Conservation (phyloP, 2,888 invertebrate genomes). For the Tenthredo scrophulariae region DNA sequence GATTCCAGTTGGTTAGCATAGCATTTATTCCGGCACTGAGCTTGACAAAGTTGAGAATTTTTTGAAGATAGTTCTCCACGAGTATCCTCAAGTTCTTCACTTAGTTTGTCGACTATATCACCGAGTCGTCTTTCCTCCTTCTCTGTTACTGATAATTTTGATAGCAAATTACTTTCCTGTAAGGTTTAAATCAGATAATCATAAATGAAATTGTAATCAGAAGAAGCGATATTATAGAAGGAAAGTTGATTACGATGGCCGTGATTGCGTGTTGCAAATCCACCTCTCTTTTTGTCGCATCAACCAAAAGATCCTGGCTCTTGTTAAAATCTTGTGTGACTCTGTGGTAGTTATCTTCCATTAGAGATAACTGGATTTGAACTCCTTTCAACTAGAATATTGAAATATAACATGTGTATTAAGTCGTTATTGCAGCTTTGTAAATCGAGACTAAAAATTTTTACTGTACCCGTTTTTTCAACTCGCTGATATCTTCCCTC, state of each 20-base stretch:
- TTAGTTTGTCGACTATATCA: slow-evolving; percentile 63
- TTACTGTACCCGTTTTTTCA: slow-evolving; percentile 63
- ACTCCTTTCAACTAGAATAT: slow-evolving; percentile 64
- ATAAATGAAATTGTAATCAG: neutral
- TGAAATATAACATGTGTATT: neutral
- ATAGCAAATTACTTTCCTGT: slow-evolving; percentile 66
- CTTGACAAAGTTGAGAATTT: slow-evolving; percentile 61
- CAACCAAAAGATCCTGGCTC: slow-evolving; percentile 63
- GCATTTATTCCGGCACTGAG: slow-evolving; percentile 61
- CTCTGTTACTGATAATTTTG: slow-evolving; percentile 60
- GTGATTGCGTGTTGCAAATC: slow-evolving; percentile 66
- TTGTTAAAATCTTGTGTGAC: slow-evolving; percentile 65
- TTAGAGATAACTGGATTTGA: slow-evolving; percentile 62
- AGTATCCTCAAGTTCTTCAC: slow-evolving; percentile 64
- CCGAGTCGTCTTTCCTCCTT: slow-evolving; percentile 60
- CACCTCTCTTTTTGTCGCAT: slow-evolving; percentile 64
- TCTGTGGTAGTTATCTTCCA: slow-evolving; percentile 64
- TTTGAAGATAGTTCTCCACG: slow-evolving; percentile 62
- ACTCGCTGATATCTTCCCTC: slow-evolving; percentile 64
- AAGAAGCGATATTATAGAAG: neutral
- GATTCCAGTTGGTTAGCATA: slow-evolving; percentile 61
- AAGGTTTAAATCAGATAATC: slow-evolving; percentile 14
- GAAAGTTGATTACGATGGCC: slow-evolving; percentile 61
- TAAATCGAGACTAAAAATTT: slow-evolving; percentile 10
- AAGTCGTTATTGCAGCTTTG: too few relatives aligned